phyloP scores from a whole-genome alignment of 2,888 invertebrate species.

The Cheilosia impressa region DNA sequence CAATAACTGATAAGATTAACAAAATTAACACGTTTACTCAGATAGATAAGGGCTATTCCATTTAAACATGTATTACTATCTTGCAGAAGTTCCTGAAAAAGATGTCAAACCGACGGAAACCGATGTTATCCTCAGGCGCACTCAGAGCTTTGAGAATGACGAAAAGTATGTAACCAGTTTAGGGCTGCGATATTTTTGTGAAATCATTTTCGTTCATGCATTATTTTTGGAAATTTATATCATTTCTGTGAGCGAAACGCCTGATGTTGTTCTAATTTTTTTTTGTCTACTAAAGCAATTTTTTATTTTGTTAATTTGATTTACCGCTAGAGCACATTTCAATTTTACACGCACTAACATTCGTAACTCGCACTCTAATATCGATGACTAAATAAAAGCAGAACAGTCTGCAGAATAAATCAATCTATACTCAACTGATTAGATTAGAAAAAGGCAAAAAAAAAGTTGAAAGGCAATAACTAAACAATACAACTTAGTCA shows the following conservation, averaged over 20 bases:
- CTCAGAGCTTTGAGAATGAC: slow-evolving; percentile 94
- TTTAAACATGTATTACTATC: slow-evolving; percentile 38
- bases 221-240: slow-evolving; percentile 66
- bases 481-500: slow-evolving; percentile 47
- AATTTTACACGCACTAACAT: slow-evolving; percentile 35
- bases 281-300: slow-evolving; percentile 68
- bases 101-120: slow-evolving; percentile 84
- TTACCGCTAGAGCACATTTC: slow-evolving; percentile 67
- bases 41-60: background rate
- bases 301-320: slow-evolving; percentile 26
- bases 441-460: slow-evolving; percentile 58
- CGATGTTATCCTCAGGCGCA: slow-evolving; percentile 90
- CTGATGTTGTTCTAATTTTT: slow-evolving; percentile 56
- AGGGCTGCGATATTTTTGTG: background rate
- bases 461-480: background rate
- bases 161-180: slow-evolving; percentile 89
- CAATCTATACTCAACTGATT: slow-evolving; percentile 67
- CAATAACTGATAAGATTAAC: slow-evolving; percentile 15
- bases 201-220: slow-evolving; percentile 62
- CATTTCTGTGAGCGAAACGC: slow-evolving; percentile 51
- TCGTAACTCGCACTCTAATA: slow-evolving; percentile 25
- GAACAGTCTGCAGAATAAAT: slow-evolving; percentile 45
- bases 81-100: slow-evolving; percentile 86
- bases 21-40: background rate
- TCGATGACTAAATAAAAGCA: slow-evolving; percentile 32